Conservation (phyloP, 92 coral and sea anemone species). For the Phymanthus crucifer region DNA sequence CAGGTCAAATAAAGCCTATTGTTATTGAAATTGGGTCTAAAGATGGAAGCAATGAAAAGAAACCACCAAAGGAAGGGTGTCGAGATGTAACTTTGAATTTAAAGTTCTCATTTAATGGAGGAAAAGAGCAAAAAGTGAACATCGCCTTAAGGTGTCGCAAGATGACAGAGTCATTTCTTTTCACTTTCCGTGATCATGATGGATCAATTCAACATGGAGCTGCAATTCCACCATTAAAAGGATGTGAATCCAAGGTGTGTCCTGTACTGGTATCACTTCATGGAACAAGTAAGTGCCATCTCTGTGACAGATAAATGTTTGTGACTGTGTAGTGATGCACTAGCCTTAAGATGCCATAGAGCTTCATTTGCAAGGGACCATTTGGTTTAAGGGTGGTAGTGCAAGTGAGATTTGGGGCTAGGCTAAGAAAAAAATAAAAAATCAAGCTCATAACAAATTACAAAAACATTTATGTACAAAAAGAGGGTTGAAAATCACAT, state of each 20-base stretch:
- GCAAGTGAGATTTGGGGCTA: too few species aligned
- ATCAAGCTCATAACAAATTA: too few species aligned
- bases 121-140: slow-evolving; percentile 55
- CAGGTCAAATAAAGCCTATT: slow-evolving; percentile 81
- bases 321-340: too few species aligned
- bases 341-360: too few species aligned
- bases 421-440: too few species aligned
- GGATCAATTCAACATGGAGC: slow-evolving; percentile 98
- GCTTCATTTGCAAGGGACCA: too few species aligned
- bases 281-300: slow-evolving; percentile 84
- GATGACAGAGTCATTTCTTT: slow-evolving; percentile 77
- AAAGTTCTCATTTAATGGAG: slow-evolving; percentile 57
- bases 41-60: slow-evolving; percentile 21
- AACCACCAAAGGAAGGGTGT: background rate
- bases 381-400: too few species aligned
- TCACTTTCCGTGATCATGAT: slow-evolving; percentile 94
- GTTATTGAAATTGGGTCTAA: slow-evolving; percentile 57
- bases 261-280: slow-evolving; percentile 88
- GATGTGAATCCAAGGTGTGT: slow-evolving; percentile 57
- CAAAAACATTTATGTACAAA: too few species aligned
- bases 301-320: too few species aligned
- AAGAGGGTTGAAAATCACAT: too few species aligned
- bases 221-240: slow-evolving; percentile 74
- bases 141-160: slow-evolving; percentile 75
- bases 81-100: slow-evolving; percentile 45